Evolutionary conservation across 2,113 vertebrate genomes (phyloP).

Genomic region (Phaethon lepturus): DNA sequence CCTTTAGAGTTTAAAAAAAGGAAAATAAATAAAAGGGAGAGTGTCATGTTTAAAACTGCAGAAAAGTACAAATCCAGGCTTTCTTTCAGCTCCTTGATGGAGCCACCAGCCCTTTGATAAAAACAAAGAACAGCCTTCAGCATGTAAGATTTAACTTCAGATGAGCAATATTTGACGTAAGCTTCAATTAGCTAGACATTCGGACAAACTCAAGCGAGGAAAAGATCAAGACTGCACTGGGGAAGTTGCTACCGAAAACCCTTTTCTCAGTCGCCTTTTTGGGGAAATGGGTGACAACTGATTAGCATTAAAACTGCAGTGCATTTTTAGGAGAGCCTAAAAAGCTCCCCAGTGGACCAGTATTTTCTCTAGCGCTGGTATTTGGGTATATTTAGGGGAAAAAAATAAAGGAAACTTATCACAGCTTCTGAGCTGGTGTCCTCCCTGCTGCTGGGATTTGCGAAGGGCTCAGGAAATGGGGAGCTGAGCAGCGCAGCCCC

Average conservation of each 20-base stretch:
- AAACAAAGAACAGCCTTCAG: background rate
- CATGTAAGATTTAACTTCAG: background rate
- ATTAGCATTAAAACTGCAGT: background rate
- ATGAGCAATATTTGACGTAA: constrained; percentile 13
- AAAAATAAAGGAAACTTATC: background rate
- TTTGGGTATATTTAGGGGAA: background rate
- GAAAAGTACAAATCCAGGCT: background rate
- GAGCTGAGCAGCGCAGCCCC: background rate
- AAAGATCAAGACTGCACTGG: background rate
- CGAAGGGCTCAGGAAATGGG: background rate
- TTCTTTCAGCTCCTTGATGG: background rate
- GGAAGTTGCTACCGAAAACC: background rate
- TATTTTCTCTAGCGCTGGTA: background rate
- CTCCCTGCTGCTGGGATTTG: background rate
- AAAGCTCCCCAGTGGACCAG: background rate
- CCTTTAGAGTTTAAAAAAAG: constrained; percentile 23
- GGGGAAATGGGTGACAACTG: fast-evolving
- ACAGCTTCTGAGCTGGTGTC: background rate
- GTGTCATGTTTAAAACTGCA: constrained; percentile 44
- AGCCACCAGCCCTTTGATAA: constrained; percentile 7
- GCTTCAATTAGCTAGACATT: background rate
- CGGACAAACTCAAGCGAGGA: background rate
- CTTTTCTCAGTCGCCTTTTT: background rate
- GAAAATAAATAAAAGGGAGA: constrained; percentile 47
- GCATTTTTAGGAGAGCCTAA: background rate